phyloP scores from a whole-genome alignment of 2,797 vertebrate genomes.

The Falco naumanni region DNA sequence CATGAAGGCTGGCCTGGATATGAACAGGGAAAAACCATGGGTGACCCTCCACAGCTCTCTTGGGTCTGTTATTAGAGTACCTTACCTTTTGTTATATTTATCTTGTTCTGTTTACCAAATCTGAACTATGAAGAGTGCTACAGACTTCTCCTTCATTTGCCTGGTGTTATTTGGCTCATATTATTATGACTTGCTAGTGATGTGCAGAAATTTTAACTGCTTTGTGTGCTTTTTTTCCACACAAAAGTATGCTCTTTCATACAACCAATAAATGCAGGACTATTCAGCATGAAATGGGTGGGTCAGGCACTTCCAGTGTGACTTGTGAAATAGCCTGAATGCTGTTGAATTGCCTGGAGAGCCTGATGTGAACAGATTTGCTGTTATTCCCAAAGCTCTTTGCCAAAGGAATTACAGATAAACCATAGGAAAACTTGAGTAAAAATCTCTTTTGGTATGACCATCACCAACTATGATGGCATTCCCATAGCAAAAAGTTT shows the following conservation, averaged over 20 bases:
- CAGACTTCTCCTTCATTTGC: not conserved
- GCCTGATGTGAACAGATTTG: not conserved
- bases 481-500: not conserved
- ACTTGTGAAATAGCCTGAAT: not conserved
- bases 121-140: not conserved
- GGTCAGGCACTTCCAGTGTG: not conserved
- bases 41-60: not conserved
- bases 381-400: not conserved
- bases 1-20: not conserved
- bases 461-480: not conserved
- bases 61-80: not conserved
- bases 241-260: not conserved
- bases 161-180: not conserved
- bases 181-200: not conserved
- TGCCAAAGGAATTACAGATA: not conserved
- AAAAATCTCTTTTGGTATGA: not conserved
- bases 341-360: not conserved
- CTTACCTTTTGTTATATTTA: not conserved
- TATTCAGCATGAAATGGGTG: not conserved
- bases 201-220: not conserved
- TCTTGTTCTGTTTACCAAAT: not conserved
- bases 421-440: not conserved
- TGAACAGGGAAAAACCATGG: not conserved
- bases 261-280: not conserved
- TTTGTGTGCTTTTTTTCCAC: not conserved